Evolutionary conservation across 2,888 invertebrate species (phyloP), one percentile per base, ranked within the genome.

Genomic region (Epirrhoe alternata): DNA sequence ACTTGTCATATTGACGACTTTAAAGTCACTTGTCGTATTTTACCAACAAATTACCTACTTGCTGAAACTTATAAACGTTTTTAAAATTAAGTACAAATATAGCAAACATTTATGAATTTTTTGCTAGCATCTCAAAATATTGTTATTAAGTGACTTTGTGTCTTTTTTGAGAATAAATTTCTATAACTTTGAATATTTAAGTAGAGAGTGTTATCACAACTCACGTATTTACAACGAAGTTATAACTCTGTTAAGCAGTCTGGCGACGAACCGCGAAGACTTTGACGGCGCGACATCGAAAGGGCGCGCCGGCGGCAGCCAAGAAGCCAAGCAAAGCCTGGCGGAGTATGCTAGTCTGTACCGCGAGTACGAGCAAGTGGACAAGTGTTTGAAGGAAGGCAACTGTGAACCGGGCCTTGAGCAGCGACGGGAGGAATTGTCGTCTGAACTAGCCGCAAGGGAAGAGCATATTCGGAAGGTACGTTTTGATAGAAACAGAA

Each of bases 381-480:
- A 88, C 42, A 82, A 83, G 68, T 72, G 74, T 17, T 75, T 88
- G 14, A 77, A 76, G 49, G 85, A 85, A 5, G 82, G 82, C 0
- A 76, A 74, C 38, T 75, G 75, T 53, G 82, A 86, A 12, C 83
- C 85, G 0, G 86, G 85, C 30, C 76, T 86, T 2, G 84, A 86
- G 70, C 81, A 74, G 0, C 85, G 88, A 17, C 80, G 76, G 24
- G 85, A 88, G 0, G 85, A 85, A 10, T 76, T 92, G 1, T 75
- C 82, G 0, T 79, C 69, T 33, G 83, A 90, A 61, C 76, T 92
- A 1, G 80, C 82, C 0, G 75, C 80, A 0, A 79, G 89, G 10
- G 90, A 90, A 64, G 86, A 87, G 7, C 81, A 84, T 24, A 86
- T 91, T 51, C 84, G 88, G 3, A 85, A 82, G 81, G 91, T 90